Evolutionary conservation across 2,888 invertebrate genomes (phyloP), one percentile per base, ranked within the genome.

Genomic region (Sepiola atlantica): DNA sequence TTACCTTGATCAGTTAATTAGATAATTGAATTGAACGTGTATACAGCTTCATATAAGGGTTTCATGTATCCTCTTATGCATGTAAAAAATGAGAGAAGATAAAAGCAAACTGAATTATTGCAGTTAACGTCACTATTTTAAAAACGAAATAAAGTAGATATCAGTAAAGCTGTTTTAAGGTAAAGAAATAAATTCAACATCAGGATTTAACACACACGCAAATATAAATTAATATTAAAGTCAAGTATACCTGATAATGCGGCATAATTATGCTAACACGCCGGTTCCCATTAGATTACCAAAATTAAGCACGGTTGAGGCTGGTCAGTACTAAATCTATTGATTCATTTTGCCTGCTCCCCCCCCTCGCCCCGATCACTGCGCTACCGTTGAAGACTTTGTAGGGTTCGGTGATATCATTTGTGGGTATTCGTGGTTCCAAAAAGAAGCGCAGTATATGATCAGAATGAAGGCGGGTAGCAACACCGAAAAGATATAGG

Each of bases 341-440:
- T 45, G 45, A 45, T 45, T n/a, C n/a, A n/a, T n/a, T n/a, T n/a
- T n/a, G n/a, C n/a, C n/a, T n/a, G n/a, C n/a, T n/a, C n/a, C 8
- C 8, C 8, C 45, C 2, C 8, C 45, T 45, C 45, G 8, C 45
- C 45, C 8, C 45, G n/a, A 45, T 92, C 55, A 92, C 21, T 54
- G 55, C 16, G 54, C 54, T 21, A 55, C 55, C 24, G 54, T 92
- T 28, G 92, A 92, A 92, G 92, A n/a, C 45, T 92, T 54, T 3
- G 92, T 54, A 14, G 54, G 92, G 12, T 55, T 92, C 4, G 28
- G 54, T 14, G 54, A 35, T 16, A 92, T 92, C 16, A 45, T 45
- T 55, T 92, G 54, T 18, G 57, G 61, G n/a, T 93, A 93, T 55
- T 93, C 93, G 61, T 93, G 93, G 35, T 93, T 93, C 93, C 61